Conservation (phyloP, 2,113 vertebrate genomes). For the Globicephala melas region DNA sequence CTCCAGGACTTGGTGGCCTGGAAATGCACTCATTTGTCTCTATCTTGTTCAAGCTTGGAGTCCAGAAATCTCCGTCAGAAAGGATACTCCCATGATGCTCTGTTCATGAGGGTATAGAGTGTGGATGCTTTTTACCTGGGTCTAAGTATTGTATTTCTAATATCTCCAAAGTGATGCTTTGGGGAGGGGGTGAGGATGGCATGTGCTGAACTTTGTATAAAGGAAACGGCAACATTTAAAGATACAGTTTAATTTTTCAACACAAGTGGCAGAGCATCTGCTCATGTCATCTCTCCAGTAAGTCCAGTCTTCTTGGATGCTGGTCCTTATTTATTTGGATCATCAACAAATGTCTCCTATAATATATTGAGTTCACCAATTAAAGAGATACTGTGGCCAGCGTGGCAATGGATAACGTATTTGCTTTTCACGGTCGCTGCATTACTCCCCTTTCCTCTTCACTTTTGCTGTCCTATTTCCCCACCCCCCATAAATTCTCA, state of each 20-base stretch:
- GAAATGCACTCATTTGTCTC: background rate
- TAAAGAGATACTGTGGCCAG: background rate
- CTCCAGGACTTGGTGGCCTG: background rate
- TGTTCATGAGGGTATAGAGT: background rate
- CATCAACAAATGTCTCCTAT: background rate
- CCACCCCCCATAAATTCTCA: background rate
- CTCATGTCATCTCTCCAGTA: background rate
- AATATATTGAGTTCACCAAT: background rate
- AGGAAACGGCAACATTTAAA: background rate
- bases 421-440: background rate
- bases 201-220: background rate
- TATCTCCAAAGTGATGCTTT: background rate
- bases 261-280: background rate
- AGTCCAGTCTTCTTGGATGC: background rate
- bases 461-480: background rate
- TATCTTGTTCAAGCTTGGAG: background rate
- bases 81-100: background rate
- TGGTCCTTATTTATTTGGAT: background rate
- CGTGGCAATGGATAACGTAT: background rate
- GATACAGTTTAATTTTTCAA: background rate
- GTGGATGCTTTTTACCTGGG: background rate
- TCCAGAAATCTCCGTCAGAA: background rate
- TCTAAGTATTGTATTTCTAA: background rate
- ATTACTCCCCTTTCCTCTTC: background rate
- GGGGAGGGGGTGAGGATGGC: rapidly evolving